These are phyloP conservation scores for Diorhabda elongata DNA, from an alignment of 1,140 invertebrate genomes.

Conservation along the genomic window DNA sequence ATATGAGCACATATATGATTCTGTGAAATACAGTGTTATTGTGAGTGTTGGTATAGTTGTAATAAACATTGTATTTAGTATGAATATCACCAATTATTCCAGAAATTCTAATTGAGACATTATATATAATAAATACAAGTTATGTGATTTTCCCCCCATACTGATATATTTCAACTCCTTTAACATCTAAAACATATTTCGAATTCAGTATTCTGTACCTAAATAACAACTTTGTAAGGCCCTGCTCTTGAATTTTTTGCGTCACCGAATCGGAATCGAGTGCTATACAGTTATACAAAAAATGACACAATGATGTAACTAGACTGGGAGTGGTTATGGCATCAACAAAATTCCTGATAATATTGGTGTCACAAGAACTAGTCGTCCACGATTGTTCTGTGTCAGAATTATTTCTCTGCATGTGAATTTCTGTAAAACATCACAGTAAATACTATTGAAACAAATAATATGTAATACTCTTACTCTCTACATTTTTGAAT, in stretches of 20 bases:
- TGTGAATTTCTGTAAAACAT: constrained; percentile 10
- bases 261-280: constrained; percentile 39
- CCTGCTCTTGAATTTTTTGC: constrained; percentile 28
- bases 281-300: constrained; percentile 50
- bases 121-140: too few species aligned
- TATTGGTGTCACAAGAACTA: constrained; percentile 5
- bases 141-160: too few species aligned
- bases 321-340: constrained; percentile 47
- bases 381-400: constrained; percentile 9
- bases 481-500: constrained; percentile 1
- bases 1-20: too few species aligned
- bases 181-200: too few species aligned
- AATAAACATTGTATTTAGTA: too few species aligned
- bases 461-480: background rate
- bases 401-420: background rate
- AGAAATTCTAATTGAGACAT: too few species aligned
- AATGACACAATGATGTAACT: constrained; percentile 46
- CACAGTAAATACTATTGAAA: background rate
- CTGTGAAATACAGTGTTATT: too few species aligned
- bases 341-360: constrained; percentile 7
- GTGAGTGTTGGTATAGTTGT: too few species aligned
- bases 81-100: background rate
- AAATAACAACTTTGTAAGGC: constrained; percentile 33
- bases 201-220: constrained; percentile 17
- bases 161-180: too few species aligned